Evolutionary conservation across 2,888 invertebrate genomes (phyloP).

Genomic region (Drosophila trichaetosa): DNA sequence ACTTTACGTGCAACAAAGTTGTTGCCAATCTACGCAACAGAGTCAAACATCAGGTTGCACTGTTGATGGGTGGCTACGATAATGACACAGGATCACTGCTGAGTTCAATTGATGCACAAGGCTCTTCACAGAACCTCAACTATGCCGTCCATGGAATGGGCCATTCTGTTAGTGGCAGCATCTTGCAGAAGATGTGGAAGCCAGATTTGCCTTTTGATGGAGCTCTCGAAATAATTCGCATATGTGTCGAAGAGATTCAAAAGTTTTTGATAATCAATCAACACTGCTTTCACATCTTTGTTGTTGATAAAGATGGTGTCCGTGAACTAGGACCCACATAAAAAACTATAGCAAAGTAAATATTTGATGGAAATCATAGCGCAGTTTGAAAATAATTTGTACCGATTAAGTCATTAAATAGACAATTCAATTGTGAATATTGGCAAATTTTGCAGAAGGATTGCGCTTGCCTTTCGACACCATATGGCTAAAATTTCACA

Average conservation of each 20-base stretch:
- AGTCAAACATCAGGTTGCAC: conserved; percentile 83
- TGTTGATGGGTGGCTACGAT: conserved; percentile 87
- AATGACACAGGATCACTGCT: conserved; percentile 92
- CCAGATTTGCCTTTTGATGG: conserved; percentile 90
- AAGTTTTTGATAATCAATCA: conserved; percentile 94
- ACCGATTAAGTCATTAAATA: background rate
- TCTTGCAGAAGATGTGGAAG: conserved; percentile 94
- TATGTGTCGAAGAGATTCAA: conserved; percentile 94
- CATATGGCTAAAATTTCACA: conserved; percentile 21
- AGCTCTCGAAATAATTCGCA: conserved; percentile 91
- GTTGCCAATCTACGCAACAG: conserved; percentile 94
- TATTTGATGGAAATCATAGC: background rate
- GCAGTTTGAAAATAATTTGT: background rate
- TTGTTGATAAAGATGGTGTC: conserved; percentile 93
- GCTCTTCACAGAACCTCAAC: conserved; percentile 92
- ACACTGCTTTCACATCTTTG: conserved; percentile 94
- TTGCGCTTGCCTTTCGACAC: background rate
- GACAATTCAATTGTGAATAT: background rate
- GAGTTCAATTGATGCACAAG: conserved; percentile 96
- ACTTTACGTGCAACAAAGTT: conserved; percentile 94
- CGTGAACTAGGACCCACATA: conserved; percentile 72
- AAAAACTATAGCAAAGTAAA: background rate
- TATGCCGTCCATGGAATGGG: conserved; percentile 97
- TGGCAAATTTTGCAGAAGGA: background rate
- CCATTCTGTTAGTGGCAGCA: conserved; percentile 93